These are phyloP conservation scores for Anthopleura xanthogrammica DNA, from an alignment of 92 coral and sea anemone species.

Conservation along the genomic window DNA sequence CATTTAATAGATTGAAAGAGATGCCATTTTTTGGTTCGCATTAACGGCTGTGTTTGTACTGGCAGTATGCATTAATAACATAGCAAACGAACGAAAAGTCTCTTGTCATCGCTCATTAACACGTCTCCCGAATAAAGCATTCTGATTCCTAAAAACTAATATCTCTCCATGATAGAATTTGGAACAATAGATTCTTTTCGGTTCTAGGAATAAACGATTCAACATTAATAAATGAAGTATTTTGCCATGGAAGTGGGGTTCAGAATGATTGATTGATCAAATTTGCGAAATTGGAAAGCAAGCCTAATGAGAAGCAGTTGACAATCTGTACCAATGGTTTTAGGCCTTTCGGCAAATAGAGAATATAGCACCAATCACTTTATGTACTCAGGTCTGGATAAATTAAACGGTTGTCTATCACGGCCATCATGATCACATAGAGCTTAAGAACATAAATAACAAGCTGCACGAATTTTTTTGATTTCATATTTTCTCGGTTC, in stretches of 20 bases:
- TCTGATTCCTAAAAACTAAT: background rate
- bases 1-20: conserved; percentile 5
- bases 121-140: background rate
- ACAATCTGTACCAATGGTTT: background rate
- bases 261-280: background rate
- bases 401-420: conserved; percentile 6
- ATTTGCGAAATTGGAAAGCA: background rate
- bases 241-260: background rate
- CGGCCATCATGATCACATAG: background rate
- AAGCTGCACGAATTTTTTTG: background rate
- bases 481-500: background rate
- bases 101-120: conserved; percentile 2
- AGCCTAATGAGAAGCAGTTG: background rate
- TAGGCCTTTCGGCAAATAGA: background rate
- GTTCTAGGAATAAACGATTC: background rate
- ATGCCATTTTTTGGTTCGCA: background rate
- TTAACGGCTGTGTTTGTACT: background rate
- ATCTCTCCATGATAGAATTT: background rate
- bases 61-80: background rate
- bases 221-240: background rate
- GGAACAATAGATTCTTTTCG: background rate
- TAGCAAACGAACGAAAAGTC: background rate
- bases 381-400: conserved; percentile 9
- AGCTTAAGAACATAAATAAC: background rate
- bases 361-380: background rate